phyloP scores from a whole-genome alignment of 1,140 invertebrate genomes.

The Chionoecetes opilio region DNA sequence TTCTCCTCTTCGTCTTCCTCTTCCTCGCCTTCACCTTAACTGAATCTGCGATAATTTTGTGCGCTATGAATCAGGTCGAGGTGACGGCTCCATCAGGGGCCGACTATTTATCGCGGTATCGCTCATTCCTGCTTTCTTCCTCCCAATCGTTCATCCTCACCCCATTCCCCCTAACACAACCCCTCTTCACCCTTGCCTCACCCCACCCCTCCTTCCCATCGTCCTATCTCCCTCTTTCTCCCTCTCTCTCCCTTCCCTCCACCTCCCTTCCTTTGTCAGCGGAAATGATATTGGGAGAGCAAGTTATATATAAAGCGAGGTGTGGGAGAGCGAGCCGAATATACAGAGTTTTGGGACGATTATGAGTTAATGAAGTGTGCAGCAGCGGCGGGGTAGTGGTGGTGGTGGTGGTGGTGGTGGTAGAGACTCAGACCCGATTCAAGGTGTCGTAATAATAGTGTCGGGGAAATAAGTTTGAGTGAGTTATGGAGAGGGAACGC shows the following conservation, averaged over 20 bases:
- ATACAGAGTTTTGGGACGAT: neutral
- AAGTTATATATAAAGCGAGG: conserved; percentile 7
- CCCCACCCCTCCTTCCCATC: neutral
- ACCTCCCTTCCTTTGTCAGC: neutral
- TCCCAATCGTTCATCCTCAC: neutral
- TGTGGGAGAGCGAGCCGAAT: neutral
- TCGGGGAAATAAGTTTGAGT: neutral
- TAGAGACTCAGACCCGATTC: neutral
- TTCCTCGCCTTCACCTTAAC: neutral
- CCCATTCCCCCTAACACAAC: neutral
- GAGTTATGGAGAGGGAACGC: no score
- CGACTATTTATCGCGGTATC: neutral
- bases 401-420: neutral
- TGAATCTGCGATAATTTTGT: conserved; percentile 35
- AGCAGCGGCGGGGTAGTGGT: neutral
- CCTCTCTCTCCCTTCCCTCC: neutral
- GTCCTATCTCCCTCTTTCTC: neutral
- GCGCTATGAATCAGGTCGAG: conserved; percentile 13
- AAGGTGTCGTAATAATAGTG: neutral
- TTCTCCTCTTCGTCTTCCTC: neutral
- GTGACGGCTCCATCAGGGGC: conserved; percentile 11
- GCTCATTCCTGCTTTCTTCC: neutral
- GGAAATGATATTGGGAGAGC: conserved; percentile 11
- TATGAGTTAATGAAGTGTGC: conserved; percentile 10
- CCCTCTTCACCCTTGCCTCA: neutral